A percentile compares a stretch with the other conserved stretches of the same genome.
Evolutionary conservation across 2,888 invertebrate genomes (phyloP).

Genomic region (Spatulosminthurus flaviceps): DNA sequence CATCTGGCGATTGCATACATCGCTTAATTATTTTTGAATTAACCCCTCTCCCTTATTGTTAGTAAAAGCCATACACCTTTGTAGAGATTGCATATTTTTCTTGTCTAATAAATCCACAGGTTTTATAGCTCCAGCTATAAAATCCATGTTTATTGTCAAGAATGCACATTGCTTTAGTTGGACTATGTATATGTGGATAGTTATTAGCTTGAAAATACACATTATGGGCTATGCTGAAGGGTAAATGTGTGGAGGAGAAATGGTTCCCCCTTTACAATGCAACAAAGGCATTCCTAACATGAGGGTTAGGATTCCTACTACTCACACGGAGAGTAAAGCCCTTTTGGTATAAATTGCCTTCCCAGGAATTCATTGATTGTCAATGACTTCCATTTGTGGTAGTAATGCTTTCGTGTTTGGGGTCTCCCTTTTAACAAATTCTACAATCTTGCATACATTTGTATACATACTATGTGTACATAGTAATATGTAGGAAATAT

Average conservation of each 20-base stretch:
- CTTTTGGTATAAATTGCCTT: neutral
- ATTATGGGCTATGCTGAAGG: no score
- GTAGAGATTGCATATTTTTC: constrained; percentile 11
- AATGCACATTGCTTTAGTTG: no score
- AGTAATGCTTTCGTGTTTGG: neutral
- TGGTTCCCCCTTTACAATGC: neutral
- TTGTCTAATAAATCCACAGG: constrained; percentile 13
- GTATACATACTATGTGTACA: no score
- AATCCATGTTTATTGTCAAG: constrained; percentile 8
- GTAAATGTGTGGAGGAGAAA: neutral
- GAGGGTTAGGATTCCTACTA: neutral
- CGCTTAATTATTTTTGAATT: constrained; percentile 48
- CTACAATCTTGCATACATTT: neutral
- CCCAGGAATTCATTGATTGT: constrained; percentile 3
- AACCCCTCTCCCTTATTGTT: neutral
- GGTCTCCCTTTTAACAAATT: neutral
- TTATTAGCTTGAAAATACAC: neutral
- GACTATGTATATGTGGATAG: neutral
- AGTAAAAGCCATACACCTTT: neutral
- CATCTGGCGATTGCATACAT: constrained; percentile 22
- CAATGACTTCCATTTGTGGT: constrained; percentile 3
- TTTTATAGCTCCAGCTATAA: constrained; percentile 12
- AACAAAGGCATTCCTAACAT: neutral
- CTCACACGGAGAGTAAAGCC: neutral
- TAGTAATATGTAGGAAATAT: no score